Conservation (phyloP, 2,888 invertebrate species). For the Ichneumoninae sp. region DNA sequence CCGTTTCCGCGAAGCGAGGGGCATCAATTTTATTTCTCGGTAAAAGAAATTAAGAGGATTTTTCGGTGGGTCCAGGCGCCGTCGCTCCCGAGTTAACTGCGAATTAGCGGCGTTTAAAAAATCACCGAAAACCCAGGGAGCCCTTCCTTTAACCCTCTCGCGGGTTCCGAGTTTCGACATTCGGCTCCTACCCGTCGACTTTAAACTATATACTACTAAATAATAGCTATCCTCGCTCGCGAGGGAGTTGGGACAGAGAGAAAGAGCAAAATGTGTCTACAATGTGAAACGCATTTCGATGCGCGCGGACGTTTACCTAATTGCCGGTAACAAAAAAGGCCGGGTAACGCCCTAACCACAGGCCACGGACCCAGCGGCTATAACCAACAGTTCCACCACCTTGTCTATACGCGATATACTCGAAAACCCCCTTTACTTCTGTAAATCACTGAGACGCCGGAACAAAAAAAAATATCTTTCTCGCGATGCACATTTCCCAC, state of each 20-base stretch:
- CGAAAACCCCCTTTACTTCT: constrained; percentile 12
- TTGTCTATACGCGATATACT: constrained; percentile 40
- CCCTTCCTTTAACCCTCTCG: constrained; percentile 57
- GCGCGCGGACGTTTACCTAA: constrained; percentile 84
- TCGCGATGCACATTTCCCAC: constrained; percentile 16
- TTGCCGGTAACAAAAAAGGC: constrained; percentile 83
- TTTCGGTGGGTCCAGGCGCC: constrained; percentile 23
- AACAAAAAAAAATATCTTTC: constrained; percentile 13
- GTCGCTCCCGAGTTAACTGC: constrained; percentile 76
- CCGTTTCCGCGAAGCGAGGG: constrained; percentile 4
- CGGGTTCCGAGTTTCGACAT: constrained; percentile 53
- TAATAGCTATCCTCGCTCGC: constrained; percentile 76
- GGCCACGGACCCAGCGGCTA: constrained; percentile 80
- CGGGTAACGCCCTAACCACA: constrained; percentile 84
- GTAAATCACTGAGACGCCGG: constrained; percentile 25
- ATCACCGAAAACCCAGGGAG: constrained; percentile 65
- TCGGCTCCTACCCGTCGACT: constrained; percentile 70
- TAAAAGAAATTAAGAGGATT: constrained; percentile 54
- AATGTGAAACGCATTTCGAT: constrained; percentile 78
- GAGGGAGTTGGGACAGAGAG: constrained; percentile 40
- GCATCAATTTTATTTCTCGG: constrained; percentile 32
- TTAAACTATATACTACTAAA: constrained; percentile 83
- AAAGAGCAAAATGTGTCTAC: constrained; percentile 77
- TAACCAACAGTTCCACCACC: constrained; percentile 72
- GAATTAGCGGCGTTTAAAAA: constrained; percentile 81